Evolutionary conservation across 2,888 invertebrate species (phyloP).

Genomic region (Alcis repandata): DNA sequence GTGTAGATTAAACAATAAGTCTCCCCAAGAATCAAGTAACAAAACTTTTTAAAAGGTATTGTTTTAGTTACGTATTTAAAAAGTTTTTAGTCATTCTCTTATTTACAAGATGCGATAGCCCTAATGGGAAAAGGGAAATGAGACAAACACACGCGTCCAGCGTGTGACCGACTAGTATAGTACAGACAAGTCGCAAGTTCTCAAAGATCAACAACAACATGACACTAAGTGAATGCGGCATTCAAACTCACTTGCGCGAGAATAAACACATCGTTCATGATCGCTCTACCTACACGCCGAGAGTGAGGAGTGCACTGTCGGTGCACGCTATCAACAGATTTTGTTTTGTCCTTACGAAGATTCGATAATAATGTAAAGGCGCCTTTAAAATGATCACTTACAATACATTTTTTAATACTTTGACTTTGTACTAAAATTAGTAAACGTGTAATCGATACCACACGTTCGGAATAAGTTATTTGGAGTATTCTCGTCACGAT

Average conservation of each 20-base stretch:
- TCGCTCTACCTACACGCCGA: conserved; percentile 8
- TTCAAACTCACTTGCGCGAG: conserved; percentile 38
- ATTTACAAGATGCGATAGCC: not conserved
- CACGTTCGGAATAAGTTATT: no score
- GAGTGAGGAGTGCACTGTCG: not conserved
- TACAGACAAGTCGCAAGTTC: conserved; percentile 24
- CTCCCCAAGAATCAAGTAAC: no score
- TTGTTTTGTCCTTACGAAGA: conserved; percentile 16
- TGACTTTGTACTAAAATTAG: no score
- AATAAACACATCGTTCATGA: conserved; percentile 26
- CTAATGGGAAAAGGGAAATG: conserved; percentile 5
- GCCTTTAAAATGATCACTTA: not conserved
- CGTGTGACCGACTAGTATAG: conserved; percentile 62
- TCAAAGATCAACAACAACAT: conserved; percentile 47
- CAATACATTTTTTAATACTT: not conserved
- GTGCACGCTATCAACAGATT: conserved; percentile 12
- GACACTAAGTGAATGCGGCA: conserved; percentile 45
- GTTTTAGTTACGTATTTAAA: no score
- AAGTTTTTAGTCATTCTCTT: no score
- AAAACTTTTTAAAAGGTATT: no score
- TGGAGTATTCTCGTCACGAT: no score
- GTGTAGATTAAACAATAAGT: no score
- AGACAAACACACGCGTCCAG: conserved; percentile 64
- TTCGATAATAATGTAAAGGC: conserved; percentile 1
- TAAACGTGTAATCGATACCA: not conserved